phyloP scores from a whole-genome alignment of 2,888 invertebrate species.

The Halocaridina rubra region DNA sequence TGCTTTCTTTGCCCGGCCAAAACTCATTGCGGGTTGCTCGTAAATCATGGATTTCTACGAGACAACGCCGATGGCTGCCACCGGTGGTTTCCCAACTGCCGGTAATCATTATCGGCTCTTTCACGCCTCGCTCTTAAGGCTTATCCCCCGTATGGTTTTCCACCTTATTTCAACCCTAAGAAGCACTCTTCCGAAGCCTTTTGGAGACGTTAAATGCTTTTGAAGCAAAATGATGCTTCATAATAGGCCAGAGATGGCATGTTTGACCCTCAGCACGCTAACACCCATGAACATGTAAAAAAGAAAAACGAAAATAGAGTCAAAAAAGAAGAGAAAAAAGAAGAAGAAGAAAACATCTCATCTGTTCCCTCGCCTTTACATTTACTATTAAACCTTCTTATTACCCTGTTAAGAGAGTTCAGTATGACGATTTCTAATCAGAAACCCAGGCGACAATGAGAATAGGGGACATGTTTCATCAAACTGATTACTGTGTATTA shows the following conservation, averaged over 20 bases:
- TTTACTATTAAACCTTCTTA: too few relatives aligned
- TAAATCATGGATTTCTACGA: conserved; percentile 62
- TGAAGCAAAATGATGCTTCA: conserved; percentile 53
- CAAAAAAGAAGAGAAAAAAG: too few relatives aligned
- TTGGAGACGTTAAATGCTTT: conserved; percentile 49
- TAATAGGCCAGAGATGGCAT: conserved; percentile 44
- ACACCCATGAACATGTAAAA: background rate
- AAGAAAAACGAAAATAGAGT: too few relatives aligned
- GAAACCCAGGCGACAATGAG: too few relatives aligned
- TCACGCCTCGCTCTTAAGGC: conserved; percentile 54
- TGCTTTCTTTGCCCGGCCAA: conserved; percentile 61
- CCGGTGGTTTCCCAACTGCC: conserved; percentile 60
- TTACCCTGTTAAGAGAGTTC: too few relatives aligned
- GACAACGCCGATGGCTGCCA: conserved; percentile 56
- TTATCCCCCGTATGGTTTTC: background rate
- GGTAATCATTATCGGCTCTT: conserved; percentile 62
- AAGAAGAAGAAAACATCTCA: too few relatives aligned
- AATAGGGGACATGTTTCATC: too few relatives aligned
- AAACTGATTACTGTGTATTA: too few relatives aligned
- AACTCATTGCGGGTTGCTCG: conserved; percentile 58
- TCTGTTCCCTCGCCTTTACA: too few relatives aligned
- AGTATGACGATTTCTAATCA: too few relatives aligned
- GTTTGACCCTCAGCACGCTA: conserved; percentile 43
- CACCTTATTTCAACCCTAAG: conserved; percentile 33
- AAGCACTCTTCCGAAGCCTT: conserved; percentile 31